Evolutionary conservation across 2,113 vertebrate genomes (phyloP), one percentile per base, ranked within the genome.

Genomic region (Hepsetus odoe): DNA sequence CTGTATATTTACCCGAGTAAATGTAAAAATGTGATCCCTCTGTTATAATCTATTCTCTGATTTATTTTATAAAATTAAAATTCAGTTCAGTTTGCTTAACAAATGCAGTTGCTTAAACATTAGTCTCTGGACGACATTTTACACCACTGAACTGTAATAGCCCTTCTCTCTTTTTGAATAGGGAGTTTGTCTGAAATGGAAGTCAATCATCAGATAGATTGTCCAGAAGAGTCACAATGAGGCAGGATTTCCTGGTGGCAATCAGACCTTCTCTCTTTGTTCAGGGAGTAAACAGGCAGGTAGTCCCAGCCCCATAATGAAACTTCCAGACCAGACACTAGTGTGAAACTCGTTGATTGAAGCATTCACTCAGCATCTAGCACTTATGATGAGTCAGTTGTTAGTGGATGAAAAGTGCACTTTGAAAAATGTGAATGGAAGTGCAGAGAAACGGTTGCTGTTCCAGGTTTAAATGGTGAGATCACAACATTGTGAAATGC

Each of bases 201-300:
- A 64, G 61, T 64, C 61, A 64, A 32, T 64, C 61, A 64, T 64
- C 61, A 64, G 4, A 64, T 8, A 64, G 32, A 64, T 64, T 64
- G 61, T 64, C 61, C 61, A 64, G 32, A 64, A 35, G 61, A 65
- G 18, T 38, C 16, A 16, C 33, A 30, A 62, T 32, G 18, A 62
- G 59, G 59, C 61, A 65, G 61, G 32, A 55, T 55, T 55, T 55
- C 32, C 61, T 62, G 59, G 13, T 62, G 30, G 7, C 33, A 32
- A 30, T 62, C 30, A 18, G n/a, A 30, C 28, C 26, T 65, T 38
- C 33, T 22, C 24, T 64, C 61, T n/a, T 64, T 22, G 33, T 38
- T n/a, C 32, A 65, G n/a, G 61, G 32, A 38, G 18, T 65, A 65
- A 4, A 8, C 32, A 38, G 38, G 61, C 61, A 65, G 4, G 18